A percentile compares a stretch with the other conserved stretches of the same genome.
Evolutionary conservation across 1,140 invertebrate species (phyloP).

Genomic region (Drosophila bifasciata): DNA sequence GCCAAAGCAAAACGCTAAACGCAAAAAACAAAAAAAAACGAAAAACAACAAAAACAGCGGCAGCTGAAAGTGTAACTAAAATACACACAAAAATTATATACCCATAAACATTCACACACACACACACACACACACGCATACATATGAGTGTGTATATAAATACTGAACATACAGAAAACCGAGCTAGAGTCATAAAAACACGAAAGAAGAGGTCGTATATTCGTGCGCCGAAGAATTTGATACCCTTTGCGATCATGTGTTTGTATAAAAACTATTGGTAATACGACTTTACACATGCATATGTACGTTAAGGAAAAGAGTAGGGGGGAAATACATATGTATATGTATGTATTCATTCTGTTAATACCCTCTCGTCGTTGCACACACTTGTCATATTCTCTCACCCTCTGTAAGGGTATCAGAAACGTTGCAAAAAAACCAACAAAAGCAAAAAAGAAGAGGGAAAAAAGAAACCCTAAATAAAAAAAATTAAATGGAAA

Average conservation of each 20-base stretch:
- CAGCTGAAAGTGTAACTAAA: constrained; percentile 75
- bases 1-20: constrained; percentile 28
- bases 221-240: too few species aligned
- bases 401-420: constrained; percentile 17
- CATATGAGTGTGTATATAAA: background rate
- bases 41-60: constrained; percentile 36
- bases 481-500: constrained; percentile 82
- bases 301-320: too few species aligned
- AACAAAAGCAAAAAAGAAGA: constrained; percentile 19
- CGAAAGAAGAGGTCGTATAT: too few species aligned
- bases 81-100: constrained; percentile 52
- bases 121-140: constrained; percentile 14
- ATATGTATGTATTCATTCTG: too few species aligned
- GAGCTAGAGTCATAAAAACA: too few species aligned
- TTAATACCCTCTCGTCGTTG: too few species aligned
- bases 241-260: too few species aligned
- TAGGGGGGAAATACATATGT: background rate
- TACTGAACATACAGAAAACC: too few species aligned
- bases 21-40: constrained; percentile 16
- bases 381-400: too few species aligned
- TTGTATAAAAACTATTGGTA: too few species aligned
- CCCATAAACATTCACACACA: constrained; percentile 26
- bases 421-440: constrained; percentile 55
- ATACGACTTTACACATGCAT: too few species aligned
- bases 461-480: constrained; percentile 67